Conservation (phyloP, 1,140 invertebrate species). For the Zaprionus africanus region DNA sequence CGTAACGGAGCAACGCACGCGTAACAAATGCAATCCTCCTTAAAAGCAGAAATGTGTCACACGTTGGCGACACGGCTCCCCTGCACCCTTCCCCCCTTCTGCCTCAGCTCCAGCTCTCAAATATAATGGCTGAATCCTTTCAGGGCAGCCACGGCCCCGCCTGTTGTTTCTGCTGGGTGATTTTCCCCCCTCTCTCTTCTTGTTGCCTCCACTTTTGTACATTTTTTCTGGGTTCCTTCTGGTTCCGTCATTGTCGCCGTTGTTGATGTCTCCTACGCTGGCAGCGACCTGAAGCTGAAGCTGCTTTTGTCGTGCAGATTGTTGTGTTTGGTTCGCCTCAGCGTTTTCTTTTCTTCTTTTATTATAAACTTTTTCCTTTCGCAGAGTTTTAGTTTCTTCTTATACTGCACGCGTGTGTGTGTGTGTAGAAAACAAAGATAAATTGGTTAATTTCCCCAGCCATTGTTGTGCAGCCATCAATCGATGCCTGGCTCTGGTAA, state of each 20-base stretch:
- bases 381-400: slow-evolving; percentile 42
- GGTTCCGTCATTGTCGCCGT: slow-evolving; percentile 66
- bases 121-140: slow-evolving; percentile 76
- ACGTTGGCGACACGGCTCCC: slow-evolving; percentile 58
- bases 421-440: slow-evolving; percentile 82
- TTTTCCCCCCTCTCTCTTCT: slow-evolving; percentile 27
- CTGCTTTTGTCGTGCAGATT: slow-evolving; percentile 45
- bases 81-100: not conserved
- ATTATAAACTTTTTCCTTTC: slow-evolving; percentile 72
- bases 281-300: slow-evolving; percentile 47
- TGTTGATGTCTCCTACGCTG: slow-evolving; percentile 68
- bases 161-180: slow-evolving; percentile 45
- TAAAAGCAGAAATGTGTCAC: slow-evolving; percentile 84
- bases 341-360: slow-evolving; percentile 71
- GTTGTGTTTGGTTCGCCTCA: slow-evolving; percentile 42
- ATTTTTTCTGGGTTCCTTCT: slow-evolving; percentile 37
- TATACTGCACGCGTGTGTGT: slow-evolving; percentile 20
- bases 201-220: slow-evolving; percentile 18
- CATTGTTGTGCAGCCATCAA: slow-evolving; percentile 79
- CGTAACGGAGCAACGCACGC: slow-evolving; percentile 79
- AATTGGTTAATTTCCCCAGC: slow-evolving; percentile 84
- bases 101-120: slow-evolving; percentile 31
- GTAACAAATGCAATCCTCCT: slow-evolving; percentile 83
- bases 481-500: slow-evolving; percentile 78
- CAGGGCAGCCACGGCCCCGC: slow-evolving; percentile 56